These are phyloP conservation scores for Heteronetta atricapilla DNA, from an alignment of 2,113 vertebrate genomes.

Conservation along the genomic window DNA sequence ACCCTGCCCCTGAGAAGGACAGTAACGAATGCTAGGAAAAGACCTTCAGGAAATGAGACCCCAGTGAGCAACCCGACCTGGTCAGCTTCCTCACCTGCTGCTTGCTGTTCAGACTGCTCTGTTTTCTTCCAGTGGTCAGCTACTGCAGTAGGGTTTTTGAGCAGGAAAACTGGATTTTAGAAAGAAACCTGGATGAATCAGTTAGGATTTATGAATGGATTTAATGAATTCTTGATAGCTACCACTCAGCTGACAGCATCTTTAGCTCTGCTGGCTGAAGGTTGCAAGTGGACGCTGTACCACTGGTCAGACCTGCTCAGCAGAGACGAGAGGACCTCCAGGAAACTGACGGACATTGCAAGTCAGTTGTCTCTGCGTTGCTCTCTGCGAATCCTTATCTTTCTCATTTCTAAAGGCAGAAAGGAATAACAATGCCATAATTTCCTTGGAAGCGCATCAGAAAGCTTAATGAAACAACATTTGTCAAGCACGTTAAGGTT, in stretches of 20 bases:
- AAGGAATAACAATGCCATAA: not conserved
- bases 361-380: not conserved
- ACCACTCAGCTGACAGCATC: not conserved
- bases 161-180: not conserved
- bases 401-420: not conserved
- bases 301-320: not conserved
- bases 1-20: not conserved
- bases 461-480: not conserved
- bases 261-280: not conserved
- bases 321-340: not conserved
- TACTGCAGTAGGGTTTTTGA: not conserved
- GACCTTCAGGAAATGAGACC: not conserved
- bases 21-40: not conserved
- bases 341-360: not conserved
- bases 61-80: not conserved
- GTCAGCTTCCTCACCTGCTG: accelerated
- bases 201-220: not conserved
- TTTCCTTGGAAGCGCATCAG: not conserved
- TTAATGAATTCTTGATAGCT: not conserved
- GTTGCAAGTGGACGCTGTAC: not conserved
- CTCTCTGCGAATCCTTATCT: not conserved
- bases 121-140: not conserved
- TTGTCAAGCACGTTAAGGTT: not conserved
- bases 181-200: not conserved
- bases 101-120: accelerated